These are phyloP conservation scores for Coenobita brevimanus DNA, from an alignment of 1,140 invertebrate genomes.

Conservation along the genomic window DNA sequence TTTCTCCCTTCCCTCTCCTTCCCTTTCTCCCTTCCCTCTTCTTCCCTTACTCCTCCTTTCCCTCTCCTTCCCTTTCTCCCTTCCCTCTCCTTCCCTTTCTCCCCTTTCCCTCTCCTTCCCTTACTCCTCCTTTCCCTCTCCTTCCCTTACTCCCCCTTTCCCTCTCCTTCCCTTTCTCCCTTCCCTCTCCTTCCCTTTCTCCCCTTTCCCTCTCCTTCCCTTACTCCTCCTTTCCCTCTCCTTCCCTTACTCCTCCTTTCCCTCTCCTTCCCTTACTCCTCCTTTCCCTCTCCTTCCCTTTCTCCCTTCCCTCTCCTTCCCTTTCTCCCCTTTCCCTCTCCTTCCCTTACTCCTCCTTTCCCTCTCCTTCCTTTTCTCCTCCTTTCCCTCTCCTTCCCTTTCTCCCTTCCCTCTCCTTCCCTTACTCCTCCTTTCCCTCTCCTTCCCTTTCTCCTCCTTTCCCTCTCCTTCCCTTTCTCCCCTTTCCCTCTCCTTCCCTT, in stretches of 20 bases:
- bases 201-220: not conserved
- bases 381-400: not conserved
- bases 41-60: not conserved
- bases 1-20: not conserved
- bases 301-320: not conserved
- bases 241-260: not conserved
- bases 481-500: not conserved
- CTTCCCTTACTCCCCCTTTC: no score
- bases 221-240: not conserved
- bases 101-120: not conserved
- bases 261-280: not conserved
- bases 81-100: no score
- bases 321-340: not conserved
- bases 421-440: not conserved
- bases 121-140: not conserved
- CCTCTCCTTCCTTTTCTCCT: not conserved
- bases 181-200: no score
- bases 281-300: conserved; percentile 1
- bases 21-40: not conserved
- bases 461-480: not conserved
- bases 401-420: not conserved
- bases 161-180: no score
- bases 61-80: not conserved
- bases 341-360: not conserved
- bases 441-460: not conserved